Evolutionary conservation across 2,113 vertebrate genomes (phyloP), one percentile per base, ranked within the genome.

Genomic region (Corythoichthys intestinalis): DNA sequence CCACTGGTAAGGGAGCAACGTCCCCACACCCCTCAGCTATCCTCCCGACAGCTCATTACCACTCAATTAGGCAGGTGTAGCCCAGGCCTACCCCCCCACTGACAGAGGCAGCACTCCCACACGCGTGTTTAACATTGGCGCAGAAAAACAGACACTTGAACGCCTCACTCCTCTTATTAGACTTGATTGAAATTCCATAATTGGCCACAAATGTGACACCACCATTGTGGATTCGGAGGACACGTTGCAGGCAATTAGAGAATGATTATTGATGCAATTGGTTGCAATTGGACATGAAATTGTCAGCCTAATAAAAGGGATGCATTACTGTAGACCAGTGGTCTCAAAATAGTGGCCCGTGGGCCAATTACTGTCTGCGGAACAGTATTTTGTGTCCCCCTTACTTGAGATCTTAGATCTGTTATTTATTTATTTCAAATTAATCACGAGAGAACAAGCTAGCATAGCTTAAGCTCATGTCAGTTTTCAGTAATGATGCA

Each of bases 21-120:
- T 77, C 1, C 52, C n/a, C 28, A 11, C 53, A 3, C 52, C 7
- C 52, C 8, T 15, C 81, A 76, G 53, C 79, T 17, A 46, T 72
- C 47, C 84, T 89, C 77, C 81, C 85, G 90, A 90, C 90, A 90
- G 86, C 88, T 89, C 88, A 88, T 91, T 90, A 91, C 80, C 82
- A 83, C 89, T 91, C 90, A 92, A 91, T 92, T 91, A 91, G 83
- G 86, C 87, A 90, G 87, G 88, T 91, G 89, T 86, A 87, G 71
- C 79, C 85, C 86, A 64, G 54, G 71, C 67, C 65, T 78, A 74
- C 78, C 78, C 82, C 78, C 80, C 82, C 74, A 77, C 74, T 44
- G 41, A 44, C 41, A 44, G 9, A 44, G 41, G 41, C 41, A 44
- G 41, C 41, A 82, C 86, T 87, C 86, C 89, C 85, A 86, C 83